Evolutionary conservation across 2,113 vertebrate species (phyloP).

Genomic region (Rhea americana): DNA sequence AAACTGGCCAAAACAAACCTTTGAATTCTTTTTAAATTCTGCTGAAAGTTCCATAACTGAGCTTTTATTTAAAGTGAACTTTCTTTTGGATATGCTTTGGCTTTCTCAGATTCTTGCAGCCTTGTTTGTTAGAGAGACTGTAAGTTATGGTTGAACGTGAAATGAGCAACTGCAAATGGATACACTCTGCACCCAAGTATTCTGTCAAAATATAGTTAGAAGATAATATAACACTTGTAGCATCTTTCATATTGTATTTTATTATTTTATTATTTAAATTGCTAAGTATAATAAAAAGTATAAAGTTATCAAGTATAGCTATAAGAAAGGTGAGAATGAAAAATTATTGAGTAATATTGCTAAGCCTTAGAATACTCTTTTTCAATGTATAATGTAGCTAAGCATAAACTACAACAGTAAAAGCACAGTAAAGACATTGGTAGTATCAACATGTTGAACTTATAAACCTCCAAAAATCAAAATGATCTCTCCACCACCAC

Average conservation of each 20-base stretch:
- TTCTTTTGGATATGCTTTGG: not conserved
- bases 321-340: not conserved
- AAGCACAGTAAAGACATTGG: not conserved
- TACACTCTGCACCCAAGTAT: not conserved
- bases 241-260: not conserved
- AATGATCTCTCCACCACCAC: accelerated
- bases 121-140: not conserved
- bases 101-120: not conserved
- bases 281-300: not conserved
- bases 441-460: not conserved
- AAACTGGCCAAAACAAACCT: not conserved
- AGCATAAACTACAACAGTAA: not conserved
- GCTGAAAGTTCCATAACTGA: not conserved
- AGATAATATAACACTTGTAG: not conserved
- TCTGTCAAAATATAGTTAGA: not conserved
- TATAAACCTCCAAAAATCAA: not conserved
- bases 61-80: not conserved
- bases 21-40: not conserved
- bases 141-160: not conserved
- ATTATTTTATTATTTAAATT: not conserved
- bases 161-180: not conserved
- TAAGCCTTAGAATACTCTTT: not conserved
- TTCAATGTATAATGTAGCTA: not conserved
- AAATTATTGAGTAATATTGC: not conserved
- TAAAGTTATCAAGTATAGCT: not conserved